Evolutionary conservation across 2,113 vertebrate genomes (phyloP), one percentile per base, ranked within the genome.

Genomic region (Vulpes lagopus): DNA sequence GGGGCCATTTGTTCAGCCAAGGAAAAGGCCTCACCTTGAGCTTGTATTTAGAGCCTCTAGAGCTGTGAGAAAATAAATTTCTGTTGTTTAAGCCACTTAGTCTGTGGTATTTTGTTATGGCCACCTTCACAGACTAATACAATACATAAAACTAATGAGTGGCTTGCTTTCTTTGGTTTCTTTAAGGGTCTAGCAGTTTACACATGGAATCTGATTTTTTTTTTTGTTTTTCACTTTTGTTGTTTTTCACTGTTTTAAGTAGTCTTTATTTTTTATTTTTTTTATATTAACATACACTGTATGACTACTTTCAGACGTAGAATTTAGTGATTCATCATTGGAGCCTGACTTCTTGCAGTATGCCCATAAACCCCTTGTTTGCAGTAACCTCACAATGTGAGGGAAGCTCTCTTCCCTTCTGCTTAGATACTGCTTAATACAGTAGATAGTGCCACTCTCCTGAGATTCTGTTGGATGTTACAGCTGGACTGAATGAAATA

Each of bases 101-200:
- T 60, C 60, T 78, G 16, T 65, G 20, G 3, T 73, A 80, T 49
- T 71, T 73, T 78, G 25, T 81, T 71, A 57, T 38, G 43, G 32
- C 23, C 32, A n/a, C 16, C 19, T 30, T 25, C 43, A 80, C 15
- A 80, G 64, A 82, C 25, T 49, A 74, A 59, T 6, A 35, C 10
- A 80, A 20, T 38, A 32, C 16, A 25, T 55, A 38, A 53, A 84
- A 59, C 73, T 79, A 64, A 91, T 12, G 38, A 85, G 7, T 23
- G 32, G 11, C 27, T 51, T 89, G 20, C 32, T 94, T 96, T 96
- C 60, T 76, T 95, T 85, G 69, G 49, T 97, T 80, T 57, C 14
- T 38, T 85, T 59, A 86, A 79, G 51, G 49, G 74, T 65, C 65
- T 83, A 88, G 67, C 64, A 5, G 11, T 96, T 16, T 69, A 59